These are phyloP conservation scores for Amphiduros pacificus DNA, from an alignment of 2,888 invertebrate genomes.

Conservation along the genomic window DNA sequence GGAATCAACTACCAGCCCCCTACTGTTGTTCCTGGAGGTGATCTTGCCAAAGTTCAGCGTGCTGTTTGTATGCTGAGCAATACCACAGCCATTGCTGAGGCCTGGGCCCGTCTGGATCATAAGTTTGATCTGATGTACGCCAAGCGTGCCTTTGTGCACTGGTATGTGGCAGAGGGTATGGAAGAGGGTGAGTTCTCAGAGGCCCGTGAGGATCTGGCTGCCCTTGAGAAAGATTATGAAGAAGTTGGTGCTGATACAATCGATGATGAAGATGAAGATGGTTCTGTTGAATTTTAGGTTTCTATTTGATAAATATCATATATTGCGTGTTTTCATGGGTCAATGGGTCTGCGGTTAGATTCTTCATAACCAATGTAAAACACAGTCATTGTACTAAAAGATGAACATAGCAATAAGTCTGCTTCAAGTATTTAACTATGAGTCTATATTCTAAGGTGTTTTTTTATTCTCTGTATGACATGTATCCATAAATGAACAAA, in stretches of 20 bases:
- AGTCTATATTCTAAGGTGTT: too few relatives aligned
- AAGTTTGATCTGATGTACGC: conserved; percentile 17
- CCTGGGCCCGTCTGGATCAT: conserved; percentile 17
- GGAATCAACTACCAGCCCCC: conserved; percentile 19
- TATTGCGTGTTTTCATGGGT: too few relatives aligned
- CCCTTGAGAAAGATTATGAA: conserved; percentile 15
- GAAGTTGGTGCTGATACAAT: conserved; percentile 8
- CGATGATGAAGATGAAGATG: conserved; percentile 8
- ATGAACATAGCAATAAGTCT: too few relatives aligned
- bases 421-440: too few relatives aligned
- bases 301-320: too few relatives aligned
- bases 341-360: too few relatives aligned
- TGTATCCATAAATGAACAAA: too few relatives aligned
- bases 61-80: conserved; percentile 76
- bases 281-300: conserved; percentile 8
- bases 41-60: conserved; percentile 72
- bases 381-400: too few relatives aligned
- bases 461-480: too few relatives aligned
- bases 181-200: conserved; percentile 16
- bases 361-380: too few relatives aligned
- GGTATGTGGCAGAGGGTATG: conserved; percentile 17
- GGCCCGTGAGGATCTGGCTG: conserved; percentile 16
- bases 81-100: conserved; percentile 16
- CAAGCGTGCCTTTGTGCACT: conserved; percentile 17
- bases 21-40: conserved; percentile 66